Evolutionary conservation across 2,797 vertebrate genomes (phyloP).

Genomic region (Chrysocyon brachyurus): DNA sequence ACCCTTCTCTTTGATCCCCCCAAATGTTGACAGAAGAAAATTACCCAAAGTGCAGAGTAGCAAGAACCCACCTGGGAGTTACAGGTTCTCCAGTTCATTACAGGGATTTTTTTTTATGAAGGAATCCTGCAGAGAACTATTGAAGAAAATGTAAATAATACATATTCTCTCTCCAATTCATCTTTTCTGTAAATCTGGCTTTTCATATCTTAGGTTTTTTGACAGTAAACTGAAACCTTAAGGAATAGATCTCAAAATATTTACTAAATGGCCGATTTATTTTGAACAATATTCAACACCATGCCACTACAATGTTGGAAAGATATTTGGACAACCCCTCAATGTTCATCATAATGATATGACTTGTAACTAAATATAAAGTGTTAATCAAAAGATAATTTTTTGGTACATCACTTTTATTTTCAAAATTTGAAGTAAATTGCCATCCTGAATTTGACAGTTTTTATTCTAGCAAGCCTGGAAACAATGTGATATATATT

Average conservation of each 20-base stretch:
- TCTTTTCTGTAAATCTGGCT: constrained; percentile 42
- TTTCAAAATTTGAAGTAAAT: constrained; percentile 61
- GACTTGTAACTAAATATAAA: constrained; percentile 63
- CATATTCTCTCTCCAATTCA: not conserved
- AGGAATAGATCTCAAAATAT: constrained; percentile 58
- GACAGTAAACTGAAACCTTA: constrained; percentile 45
- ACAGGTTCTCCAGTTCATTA: not conserved
- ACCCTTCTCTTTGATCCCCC: not conserved
- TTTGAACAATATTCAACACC: constrained; percentile 25
- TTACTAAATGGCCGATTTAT: constrained; percentile 58
- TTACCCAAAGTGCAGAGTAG: not conserved
- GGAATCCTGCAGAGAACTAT: not conserved
- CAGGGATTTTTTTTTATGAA: not conserved
- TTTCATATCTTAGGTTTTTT: constrained; percentile 49
- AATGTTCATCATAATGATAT: not conserved
- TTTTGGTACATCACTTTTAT: constrained; percentile 28
- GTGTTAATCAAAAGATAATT: constrained; percentile 4
- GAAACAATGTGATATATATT: constrained; percentile 39
- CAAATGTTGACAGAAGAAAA: not conserved
- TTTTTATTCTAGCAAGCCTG: constrained; percentile 21
- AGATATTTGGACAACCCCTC: not conserved
- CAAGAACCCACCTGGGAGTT: not conserved
- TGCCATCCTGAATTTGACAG: constrained; percentile 44
- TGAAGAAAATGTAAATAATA: not conserved
- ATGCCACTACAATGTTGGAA: not conserved